Evolutionary conservation across 2,113 vertebrate species (phyloP).

Genomic region (Brachyhypopomus occidentalis): DNA sequence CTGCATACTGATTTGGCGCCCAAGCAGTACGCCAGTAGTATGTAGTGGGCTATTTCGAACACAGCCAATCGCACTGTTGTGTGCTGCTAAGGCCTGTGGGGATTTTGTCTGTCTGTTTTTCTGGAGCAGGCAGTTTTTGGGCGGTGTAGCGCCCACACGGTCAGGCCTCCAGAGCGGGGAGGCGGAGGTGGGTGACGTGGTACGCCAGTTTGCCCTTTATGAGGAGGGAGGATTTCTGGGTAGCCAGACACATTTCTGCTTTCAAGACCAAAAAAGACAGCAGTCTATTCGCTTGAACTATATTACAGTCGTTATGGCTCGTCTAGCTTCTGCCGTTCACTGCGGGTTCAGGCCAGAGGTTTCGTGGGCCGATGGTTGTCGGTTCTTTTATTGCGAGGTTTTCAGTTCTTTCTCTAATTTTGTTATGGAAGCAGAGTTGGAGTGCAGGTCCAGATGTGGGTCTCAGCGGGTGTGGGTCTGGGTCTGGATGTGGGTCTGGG

Average conservation of each 20-base stretch:
- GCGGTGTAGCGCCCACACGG: conserved; percentile 28
- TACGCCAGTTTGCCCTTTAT: conserved; percentile 14
- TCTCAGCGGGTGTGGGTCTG: neutral
- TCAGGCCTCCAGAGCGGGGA: conserved; percentile 12
- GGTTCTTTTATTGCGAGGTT: neutral
- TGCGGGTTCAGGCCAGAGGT: neutral
- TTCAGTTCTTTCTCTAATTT: neutral
- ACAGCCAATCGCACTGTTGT: conserved; percentile 49
- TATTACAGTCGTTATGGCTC: neutral
- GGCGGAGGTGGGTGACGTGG: conserved; percentile 12
- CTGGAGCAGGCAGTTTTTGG: conserved; percentile 28
- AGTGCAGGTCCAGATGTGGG: neutral
- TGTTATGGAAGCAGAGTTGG: neutral
- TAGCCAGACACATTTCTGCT: neutral
- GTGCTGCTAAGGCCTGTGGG: conserved; percentile 24
- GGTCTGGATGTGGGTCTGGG: no score
- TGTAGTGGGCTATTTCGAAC: no score
- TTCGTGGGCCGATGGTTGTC: neutral
- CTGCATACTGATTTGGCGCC: no score
- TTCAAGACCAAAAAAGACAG: neutral
- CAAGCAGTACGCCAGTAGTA: no score
- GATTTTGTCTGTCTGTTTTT: conserved; percentile 30
- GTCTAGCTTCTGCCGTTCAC: neutral
- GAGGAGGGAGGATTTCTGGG: neutral
- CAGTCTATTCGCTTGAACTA: neutral